Evolutionary conservation across 2,888 invertebrate species (phyloP), one percentile per base, ranked within the genome.

Genomic region (Taphrorychus bicolor): DNA sequence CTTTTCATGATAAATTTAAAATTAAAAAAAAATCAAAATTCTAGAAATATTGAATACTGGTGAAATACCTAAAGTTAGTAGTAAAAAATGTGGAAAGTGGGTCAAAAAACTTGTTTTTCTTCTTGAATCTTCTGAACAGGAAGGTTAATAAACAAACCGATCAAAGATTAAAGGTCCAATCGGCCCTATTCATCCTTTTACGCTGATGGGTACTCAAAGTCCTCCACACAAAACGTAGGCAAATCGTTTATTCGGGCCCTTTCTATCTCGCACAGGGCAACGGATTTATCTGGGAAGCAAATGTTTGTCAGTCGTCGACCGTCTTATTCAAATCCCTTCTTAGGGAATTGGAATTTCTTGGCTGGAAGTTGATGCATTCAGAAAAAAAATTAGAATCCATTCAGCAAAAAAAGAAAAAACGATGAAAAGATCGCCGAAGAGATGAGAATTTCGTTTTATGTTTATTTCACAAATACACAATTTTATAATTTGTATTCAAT

Each of bases 111-210:
- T n/a, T n/a, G n/a, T n/a, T n/a, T n/a, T n/a, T n/a, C n/a, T n/a
- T n/a, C n/a, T n/a, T n/a, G n/a, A n/a, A n/a, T n/a, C n/a, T n/a
- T n/a, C n/a, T n/a, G n/a, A n/a, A n/a, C n/a, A n/a, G n/a, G n/a
- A n/a, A n/a, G n/a, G n/a, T n/a, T n/a, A n/a, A n/a, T 32, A 1
- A 32, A 32, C 32, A 9, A 32, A 32, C 53, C 52, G 16, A 53
- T 51, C 53, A 41, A 21, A 52, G 60, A 19, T 60, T 60, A 60
- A 41, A 53, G 52, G 42, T 42, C 42, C 51, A 53, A 60, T 19
- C 42, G 41, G 22, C 42, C 52, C 52, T 51, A 52, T 32, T 3
- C 32, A 32, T 60, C 60, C 60, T 60, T 60, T 60, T 42, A 60
- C 19, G 21, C 52, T 40, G 53, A 52, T 60, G 40, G 53, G 40